Conservation (phyloP, 1,140 invertebrate genomes). For the Rhagoletis pomonella region DNA sequence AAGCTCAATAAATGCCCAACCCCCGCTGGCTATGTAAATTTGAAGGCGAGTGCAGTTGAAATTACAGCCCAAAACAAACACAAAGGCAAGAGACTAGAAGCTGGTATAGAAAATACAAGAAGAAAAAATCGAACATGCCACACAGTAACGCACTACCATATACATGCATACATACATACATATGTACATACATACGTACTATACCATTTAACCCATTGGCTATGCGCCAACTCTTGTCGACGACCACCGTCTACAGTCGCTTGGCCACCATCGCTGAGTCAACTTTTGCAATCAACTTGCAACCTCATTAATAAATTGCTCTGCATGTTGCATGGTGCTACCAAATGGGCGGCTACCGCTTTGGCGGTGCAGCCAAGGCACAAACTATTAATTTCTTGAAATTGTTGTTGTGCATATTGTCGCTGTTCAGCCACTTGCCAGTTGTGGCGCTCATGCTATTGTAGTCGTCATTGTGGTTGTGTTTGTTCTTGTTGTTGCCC, state of each 20-base stretch:
- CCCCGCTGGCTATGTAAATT: conserved; percentile 66
- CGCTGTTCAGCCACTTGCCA: no score
- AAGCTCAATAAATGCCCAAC: conserved; percentile 72
- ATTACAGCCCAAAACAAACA: conserved; percentile 56
- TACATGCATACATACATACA: no score
- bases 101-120: neutral
- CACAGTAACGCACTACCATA: neutral
- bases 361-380: neutral
- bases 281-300: conserved; percentile 68
- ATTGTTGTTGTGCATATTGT: neutral
- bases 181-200: neutral
- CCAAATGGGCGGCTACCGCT: conserved; percentile 32
- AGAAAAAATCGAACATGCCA: conserved; percentile 24
- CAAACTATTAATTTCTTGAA: neutral
- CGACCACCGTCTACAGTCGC: neutral
- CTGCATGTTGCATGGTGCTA: conserved; percentile 63
- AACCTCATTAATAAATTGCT: conserved; percentile 74
- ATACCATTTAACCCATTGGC: neutral
- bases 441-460: conserved; percentile 10
- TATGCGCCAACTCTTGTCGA: neutral
- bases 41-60: neutral
- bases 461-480: conserved; percentile 56
- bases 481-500: conserved; percentile 47
- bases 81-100: neutral
- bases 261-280: conserved; percentile 31